Percentiles rank a stretch among this genome's conserved stretches.
Evolutionary conservation across 2,113 vertebrate genomes (phyloP).

Genomic region (Macroglossus sobrinus): DNA sequence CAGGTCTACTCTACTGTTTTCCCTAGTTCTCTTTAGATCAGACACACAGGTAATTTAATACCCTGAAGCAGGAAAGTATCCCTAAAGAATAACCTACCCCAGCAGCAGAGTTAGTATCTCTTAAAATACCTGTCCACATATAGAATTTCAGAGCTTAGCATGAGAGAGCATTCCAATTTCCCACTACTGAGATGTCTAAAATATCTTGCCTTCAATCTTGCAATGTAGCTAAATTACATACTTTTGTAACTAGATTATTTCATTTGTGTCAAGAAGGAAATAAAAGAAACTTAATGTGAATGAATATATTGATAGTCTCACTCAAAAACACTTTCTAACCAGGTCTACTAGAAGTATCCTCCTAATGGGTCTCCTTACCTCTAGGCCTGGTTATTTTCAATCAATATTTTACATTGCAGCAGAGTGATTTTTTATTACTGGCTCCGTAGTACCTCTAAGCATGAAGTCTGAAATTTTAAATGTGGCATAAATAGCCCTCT

Average conservation of each 20-base stretch:
- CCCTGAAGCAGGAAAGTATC: not conserved
- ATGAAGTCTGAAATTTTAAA: not conserved
- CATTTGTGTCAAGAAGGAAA: not conserved
- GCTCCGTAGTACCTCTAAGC: not conserved
- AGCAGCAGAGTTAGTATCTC: not conserved
- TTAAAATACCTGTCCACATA: not conserved
- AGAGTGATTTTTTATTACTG: not conserved
- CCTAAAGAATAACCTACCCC: not conserved
- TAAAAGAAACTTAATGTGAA: not conserved
- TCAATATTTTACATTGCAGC: not conserved
- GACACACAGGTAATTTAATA: not conserved
- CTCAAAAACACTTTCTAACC: slow-evolving; percentile 25
- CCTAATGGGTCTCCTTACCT: not conserved
- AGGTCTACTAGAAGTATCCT: not conserved
- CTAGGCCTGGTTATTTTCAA: not conserved
- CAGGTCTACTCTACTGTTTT: not conserved
- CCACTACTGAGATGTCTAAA: not conserved
- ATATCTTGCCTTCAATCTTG: not conserved
- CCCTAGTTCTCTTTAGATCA: not conserved
- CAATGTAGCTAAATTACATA: not conserved
- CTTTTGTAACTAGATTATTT: not conserved
- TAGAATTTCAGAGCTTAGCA: not conserved
- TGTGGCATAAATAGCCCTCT: not conserved
- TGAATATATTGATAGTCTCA: not conserved
- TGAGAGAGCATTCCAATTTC: not conserved